phyloP scores from a whole-genome alignment of 2,113 vertebrate species.

The Mola mola region DNA sequence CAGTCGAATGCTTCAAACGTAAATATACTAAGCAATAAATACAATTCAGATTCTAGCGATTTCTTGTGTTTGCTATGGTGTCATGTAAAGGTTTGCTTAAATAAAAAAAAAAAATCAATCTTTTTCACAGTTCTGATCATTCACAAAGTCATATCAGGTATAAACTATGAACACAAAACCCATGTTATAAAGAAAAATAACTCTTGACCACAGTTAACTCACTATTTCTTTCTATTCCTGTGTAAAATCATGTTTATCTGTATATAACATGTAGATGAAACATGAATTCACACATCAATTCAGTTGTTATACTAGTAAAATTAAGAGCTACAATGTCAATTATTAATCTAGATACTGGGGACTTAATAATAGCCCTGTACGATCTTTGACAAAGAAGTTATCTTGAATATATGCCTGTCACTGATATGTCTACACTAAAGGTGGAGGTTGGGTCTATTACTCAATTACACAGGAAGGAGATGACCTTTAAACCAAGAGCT shows the following conservation, averaged over 20 bases:
- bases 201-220: too few species aligned
- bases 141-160: too few species aligned
- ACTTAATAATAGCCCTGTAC: slow-evolving; percentile 7
- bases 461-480: slow-evolving; percentile 55
- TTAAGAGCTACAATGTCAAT: slow-evolving; percentile 29
- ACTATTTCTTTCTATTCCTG: neutral
- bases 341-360: slow-evolving; percentile 9
- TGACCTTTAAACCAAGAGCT: slow-evolving; percentile 32
- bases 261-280: slow-evolving; percentile 40
- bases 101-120: too few species aligned
- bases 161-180: too few species aligned
- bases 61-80: neutral
- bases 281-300: slow-evolving; percentile 27
- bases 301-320: slow-evolving; percentile 33
- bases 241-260: slow-evolving; percentile 5
- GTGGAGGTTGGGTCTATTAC: slow-evolving; percentile 48
- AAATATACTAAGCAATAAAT: too few species aligned
- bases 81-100: too few species aligned
- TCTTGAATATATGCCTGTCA: slow-evolving; percentile 27
- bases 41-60: too few species aligned
- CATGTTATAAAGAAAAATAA: too few species aligned
- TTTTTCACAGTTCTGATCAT: too few species aligned
- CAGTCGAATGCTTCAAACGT: too few species aligned
- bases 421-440: neutral
- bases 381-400: slow-evolving; percentile 43